phyloP scores from a whole-genome alignment of 2,113 vertebrate species.

The Pitta sordida region DNA sequence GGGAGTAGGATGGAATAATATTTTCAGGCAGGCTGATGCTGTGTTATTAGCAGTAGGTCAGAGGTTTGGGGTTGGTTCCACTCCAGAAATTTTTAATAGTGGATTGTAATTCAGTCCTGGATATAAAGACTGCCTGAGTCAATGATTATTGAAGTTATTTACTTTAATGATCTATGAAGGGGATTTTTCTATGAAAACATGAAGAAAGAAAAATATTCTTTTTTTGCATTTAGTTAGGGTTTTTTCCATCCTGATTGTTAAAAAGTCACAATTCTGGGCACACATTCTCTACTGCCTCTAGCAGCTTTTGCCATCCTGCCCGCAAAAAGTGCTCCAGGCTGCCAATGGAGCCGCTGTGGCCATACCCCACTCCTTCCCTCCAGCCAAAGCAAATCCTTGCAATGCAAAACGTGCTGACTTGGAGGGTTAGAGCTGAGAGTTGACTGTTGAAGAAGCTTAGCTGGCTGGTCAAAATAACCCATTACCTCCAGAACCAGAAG shows the following conservation, averaged over 20 bases:
- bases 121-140: background rate
- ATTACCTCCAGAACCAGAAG: background rate
- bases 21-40: background rate
- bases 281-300: background rate
- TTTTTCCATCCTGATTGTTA: background rate
- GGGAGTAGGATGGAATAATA: background rate
- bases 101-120: background rate
- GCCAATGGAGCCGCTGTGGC: background rate
- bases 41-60: background rate
- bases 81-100: slow-evolving; percentile 27
- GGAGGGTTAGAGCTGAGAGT: background rate
- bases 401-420: background rate
- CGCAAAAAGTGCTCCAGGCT: background rate
- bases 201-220: background rate
- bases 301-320: background rate
- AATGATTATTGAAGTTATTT: slow-evolving; percentile 1
- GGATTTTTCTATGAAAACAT: background rate
- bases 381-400: background rate
- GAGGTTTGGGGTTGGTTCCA: background rate
- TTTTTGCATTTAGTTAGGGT: background rate
- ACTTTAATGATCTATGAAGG: background rate
- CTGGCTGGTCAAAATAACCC: background rate
- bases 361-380: background rate
- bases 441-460: background rate
- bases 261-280: background rate